Conservation (phyloP, 2,888 invertebrate species). For the Schizaphis graminum region DNA sequence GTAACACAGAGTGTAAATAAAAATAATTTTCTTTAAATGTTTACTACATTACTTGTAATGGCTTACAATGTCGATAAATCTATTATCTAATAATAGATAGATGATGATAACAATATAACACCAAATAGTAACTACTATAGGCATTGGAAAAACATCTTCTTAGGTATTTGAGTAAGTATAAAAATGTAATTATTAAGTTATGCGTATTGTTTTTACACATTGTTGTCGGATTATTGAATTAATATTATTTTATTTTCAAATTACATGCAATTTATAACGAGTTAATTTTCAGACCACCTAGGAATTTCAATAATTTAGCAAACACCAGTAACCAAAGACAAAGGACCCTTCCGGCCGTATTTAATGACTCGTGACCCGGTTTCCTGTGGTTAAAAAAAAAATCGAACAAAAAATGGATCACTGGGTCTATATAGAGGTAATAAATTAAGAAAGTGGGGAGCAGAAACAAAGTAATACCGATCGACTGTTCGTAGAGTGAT, state of each 20-base stretch:
- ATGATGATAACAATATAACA: not conserved
- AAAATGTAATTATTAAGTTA: not conserved
- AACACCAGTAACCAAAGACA: constrained; percentile 49
- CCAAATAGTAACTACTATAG: not conserved
- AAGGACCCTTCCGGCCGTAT: constrained; percentile 52
- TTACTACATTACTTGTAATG: not conserved
- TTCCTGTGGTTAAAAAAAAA: constrained; percentile 59
- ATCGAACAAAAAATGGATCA: constrained; percentile 51
- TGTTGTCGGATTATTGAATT: not conserved
- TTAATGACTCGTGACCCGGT: constrained; percentile 62
- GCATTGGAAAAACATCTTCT: not conserved
- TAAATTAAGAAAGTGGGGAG: constrained; percentile 45
- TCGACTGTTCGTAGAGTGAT: constrained; percentile 47
- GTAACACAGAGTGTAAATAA: not conserved
- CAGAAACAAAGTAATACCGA: constrained; percentile 60
- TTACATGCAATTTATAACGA: not conserved
- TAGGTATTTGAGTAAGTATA: not conserved
- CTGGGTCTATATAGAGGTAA: constrained; percentile 34
- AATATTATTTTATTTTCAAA: not conserved
- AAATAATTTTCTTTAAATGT: not conserved
- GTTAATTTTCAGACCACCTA: constrained; percentile 39
- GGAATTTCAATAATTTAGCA: constrained; percentile 42
- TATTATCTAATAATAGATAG: not conserved
- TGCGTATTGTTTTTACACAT: not conserved
- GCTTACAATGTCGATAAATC: not conserved